Evolutionary conservation across 2,113 vertebrate species (phyloP), one percentile per base, ranked within the genome.

Genomic region (Peromyscus leucopus): DNA sequence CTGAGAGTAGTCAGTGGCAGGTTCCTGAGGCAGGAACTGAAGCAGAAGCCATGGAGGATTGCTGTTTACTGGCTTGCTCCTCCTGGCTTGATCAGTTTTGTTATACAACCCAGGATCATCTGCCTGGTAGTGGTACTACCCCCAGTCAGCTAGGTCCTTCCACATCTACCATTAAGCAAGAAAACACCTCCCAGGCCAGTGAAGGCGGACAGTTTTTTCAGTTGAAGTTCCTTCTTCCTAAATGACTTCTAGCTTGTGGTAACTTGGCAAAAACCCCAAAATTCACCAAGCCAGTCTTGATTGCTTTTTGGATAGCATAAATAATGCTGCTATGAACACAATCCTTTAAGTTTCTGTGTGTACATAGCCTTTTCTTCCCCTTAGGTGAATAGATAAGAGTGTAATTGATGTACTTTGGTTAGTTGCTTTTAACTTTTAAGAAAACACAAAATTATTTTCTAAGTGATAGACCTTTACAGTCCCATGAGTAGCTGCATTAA

Each of bases 371-470:
- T 74, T 97, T 79, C 22, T 65, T 63, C 65, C 24, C 46, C 6
- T 46, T 46, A 59, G 22, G 61, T 26, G 16, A 46, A 42, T 24
- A 74, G 8, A 33, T 91, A 90, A 55, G 31, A 89, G 39, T 65
- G 3, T 24, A 79, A 39, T 39, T 51, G 55, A 59, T 90, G 8
- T 12, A 17, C 76, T 51, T 74, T 36, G 21, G 1, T 72, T 84
- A 74, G 5, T 61, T 93, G 16, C 36, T 79, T 78, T 33, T 79
- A 85, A 92, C 33, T 85, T 91, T 89, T 72, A 76, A 95, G 42
- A 93, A 82, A 42, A 24, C 15, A 7, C 10, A 42, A 28, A 63
- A 78, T n/a, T 78, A 33, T 76, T 91, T 88, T 92, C 48, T 48
- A 72, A 51, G 51, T 42, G 19, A 63, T 57, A 2, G 11, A 9